Conservation (phyloP, 2,113 vertebrate genomes). For the Anolis carolinensis region DNA sequence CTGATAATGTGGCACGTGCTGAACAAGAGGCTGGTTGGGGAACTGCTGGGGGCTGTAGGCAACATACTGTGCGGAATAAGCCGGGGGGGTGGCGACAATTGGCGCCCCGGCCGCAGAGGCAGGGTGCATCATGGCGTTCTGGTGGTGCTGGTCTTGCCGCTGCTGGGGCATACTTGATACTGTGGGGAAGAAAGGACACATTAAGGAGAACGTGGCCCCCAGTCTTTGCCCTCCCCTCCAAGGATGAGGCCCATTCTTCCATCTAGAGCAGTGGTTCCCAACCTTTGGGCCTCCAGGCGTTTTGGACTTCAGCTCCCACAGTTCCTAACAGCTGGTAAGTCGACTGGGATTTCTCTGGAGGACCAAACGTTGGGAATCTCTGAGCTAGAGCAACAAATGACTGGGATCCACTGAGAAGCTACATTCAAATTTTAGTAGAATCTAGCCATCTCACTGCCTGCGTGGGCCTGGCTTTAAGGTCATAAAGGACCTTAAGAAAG, state of each 20-base stretch:
- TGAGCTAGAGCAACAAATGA: too few species aligned
- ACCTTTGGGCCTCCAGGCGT: too few species aligned
- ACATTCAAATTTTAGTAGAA: neutral
- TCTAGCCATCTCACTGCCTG: neutral
- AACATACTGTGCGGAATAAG: conserved; percentile 94
- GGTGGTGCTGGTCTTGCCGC: conserved; percentile 96
- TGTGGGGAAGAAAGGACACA: conserved; percentile 58
- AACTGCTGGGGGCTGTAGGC: conserved; percentile 97
- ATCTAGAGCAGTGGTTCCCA: too few species aligned
- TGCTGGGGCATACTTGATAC: conserved; percentile 97
- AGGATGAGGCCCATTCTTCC: rapidly evolving
- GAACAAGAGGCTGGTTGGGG: conserved; percentile 92
- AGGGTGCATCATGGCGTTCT: conserved; percentile 95
- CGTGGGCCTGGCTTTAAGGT: neutral
- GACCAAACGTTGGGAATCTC: too few species aligned
- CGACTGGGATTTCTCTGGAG: too few species aligned
- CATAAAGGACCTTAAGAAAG: neutral
- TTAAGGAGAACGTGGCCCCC: neutral
- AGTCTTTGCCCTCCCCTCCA: rapidly evolving
- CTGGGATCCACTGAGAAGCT: conserved; percentile 6
- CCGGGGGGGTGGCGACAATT: conserved; percentile 90
- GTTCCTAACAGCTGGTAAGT: too few species aligned
- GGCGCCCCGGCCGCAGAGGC: conserved; percentile 93
- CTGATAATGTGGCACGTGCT: conserved; percentile 96
- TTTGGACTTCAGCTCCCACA: too few species aligned